Evolutionary conservation across 2,797 vertebrate species (phyloP).

Genomic region (Sandelia bainsii): DNA sequence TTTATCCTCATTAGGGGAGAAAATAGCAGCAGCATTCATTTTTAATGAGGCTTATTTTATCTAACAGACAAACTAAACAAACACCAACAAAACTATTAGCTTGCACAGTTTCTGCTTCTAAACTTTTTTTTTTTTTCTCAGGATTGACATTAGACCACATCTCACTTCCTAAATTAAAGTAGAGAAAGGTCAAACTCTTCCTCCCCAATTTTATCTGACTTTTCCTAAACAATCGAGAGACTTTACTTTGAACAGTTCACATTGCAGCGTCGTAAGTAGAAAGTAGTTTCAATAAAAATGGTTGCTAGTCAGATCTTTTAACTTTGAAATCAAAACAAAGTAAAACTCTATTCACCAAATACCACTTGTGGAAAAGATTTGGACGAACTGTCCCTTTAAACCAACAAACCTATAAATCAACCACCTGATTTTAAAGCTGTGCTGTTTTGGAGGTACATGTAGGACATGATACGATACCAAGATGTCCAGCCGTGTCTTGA

Average conservation of each 20-base stretch:
- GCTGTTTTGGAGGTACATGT: constrained; percentile 13
- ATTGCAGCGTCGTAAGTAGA: constrained; percentile 13
- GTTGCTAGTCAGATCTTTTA: constrained; percentile 10
- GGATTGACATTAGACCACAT: neutral
- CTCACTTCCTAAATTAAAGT: constrained; percentile 43
- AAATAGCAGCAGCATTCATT: neutral
- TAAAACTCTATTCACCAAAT: neutral
- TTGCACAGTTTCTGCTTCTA: constrained; percentile 14
- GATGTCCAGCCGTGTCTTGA: constrained; percentile 25
- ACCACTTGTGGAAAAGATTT: constrained; percentile 1
- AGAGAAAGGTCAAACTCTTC: constrained; percentile 28
- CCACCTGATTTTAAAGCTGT: constrained; percentile 16
- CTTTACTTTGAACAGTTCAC: constrained; percentile 58
- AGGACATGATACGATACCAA: constrained; percentile 12
- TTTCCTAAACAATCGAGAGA: constrained; percentile 1
- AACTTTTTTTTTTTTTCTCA: neutral
- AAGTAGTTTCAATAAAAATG: constrained; percentile 24
- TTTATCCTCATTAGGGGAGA: neutral
- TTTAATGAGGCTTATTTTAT: constrained; percentile 2
- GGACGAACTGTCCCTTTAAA: constrained; percentile 5
- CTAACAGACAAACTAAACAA: neutral
- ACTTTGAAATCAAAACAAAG: neutral
- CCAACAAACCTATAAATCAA: neutral
- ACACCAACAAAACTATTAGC: too few species aligned
- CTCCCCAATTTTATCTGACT: constrained; percentile 4